A percentile compares a stretch with the other conserved stretches of the same genome.
Evolutionary conservation across 1,140 invertebrate species (phyloP).

Genomic region (Drosophila chauvacae): DNA sequence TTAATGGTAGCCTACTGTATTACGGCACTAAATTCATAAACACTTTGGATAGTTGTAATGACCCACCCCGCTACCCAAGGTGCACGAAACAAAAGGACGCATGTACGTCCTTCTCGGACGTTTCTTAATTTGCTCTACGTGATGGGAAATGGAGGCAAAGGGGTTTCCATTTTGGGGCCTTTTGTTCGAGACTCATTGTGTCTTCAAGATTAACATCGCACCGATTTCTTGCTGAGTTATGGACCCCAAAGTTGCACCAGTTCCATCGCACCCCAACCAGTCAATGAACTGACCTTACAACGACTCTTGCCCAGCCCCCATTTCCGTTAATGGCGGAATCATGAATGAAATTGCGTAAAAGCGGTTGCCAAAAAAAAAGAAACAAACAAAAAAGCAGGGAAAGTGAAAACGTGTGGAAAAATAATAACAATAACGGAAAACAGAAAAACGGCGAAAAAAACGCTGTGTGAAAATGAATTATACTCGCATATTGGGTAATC

Average conservation of each 20-base stretch:
- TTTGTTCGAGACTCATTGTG: constrained; percentile 68
- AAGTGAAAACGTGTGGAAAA: constrained; percentile 66
- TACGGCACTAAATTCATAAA: constrained; percentile 77
- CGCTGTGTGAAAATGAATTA: constrained; percentile 49
- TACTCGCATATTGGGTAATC: constrained; percentile 77
- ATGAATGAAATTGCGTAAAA: constrained; percentile 73
- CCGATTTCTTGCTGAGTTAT: constrained; percentile 50
- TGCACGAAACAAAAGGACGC: constrained; percentile 64
- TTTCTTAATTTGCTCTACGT: constrained; percentile 75
- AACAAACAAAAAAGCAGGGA: constrained; percentile 14
- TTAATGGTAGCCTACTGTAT: neutral
- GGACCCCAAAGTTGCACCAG: constrained; percentile 37
- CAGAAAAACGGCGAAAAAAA: constrained; percentile 35
- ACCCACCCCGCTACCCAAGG: constrained; percentile 33
- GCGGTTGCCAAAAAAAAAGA: constrained; percentile 33
- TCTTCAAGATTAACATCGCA: constrained; percentile 72
- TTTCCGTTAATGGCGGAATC: constrained; percentile 55
- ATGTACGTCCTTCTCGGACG: constrained; percentile 21
- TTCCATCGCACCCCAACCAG: constrained; percentile 9
- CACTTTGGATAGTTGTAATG: constrained; percentile 77
- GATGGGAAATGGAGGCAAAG: constrained; percentile 35
- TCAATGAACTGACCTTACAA: constrained; percentile 59
- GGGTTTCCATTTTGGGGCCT: constrained; percentile 14
- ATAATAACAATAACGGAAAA: constrained; percentile 56
- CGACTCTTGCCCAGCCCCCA: neutral